These are phyloP conservation scores for Apostichopus parvimensis DNA, from an alignment of 35 echinoderm and acorn worm genomes.

Conservation along the genomic window DNA sequence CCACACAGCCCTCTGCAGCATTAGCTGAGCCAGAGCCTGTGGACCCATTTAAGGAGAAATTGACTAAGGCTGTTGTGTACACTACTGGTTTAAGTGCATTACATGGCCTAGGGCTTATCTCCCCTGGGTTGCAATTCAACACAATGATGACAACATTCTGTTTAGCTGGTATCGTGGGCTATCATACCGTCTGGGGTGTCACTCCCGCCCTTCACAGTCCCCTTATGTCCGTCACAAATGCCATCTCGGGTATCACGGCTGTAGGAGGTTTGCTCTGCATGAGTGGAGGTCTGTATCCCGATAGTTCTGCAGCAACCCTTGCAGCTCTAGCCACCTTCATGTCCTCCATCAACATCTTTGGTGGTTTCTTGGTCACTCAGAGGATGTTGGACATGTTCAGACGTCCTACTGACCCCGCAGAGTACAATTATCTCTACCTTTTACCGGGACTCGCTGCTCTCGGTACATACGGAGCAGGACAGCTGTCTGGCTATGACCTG, in stretches of 20 bases:
- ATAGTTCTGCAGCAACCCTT: slow-evolving; percentile 60
- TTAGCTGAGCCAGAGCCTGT: slow-evolving; percentile 48
- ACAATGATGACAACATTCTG: slow-evolving; percentile 94
- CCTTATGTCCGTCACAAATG: slow-evolving; percentile 98
- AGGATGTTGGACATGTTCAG: slow-evolving; percentile 99
- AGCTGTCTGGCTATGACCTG: slow-evolving; percentile 76
- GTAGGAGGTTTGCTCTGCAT: slow-evolving; percentile 95
- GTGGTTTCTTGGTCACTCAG: slow-evolving; percentile 92
- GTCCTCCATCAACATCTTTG: slow-evolving; percentile 99
- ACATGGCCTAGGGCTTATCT: slow-evolving; percentile 78
- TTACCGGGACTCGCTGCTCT: slow-evolving; percentile 70
- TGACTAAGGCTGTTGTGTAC: slow-evolving; percentile 74
- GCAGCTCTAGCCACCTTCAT: slow-evolving; percentile 91
- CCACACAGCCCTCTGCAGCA: slow-evolving; percentile 33
- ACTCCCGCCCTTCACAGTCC: slow-evolving; percentile 97
- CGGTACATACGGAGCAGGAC: slow-evolving; percentile 77
- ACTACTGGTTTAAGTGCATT: slow-evolving; percentile 71
- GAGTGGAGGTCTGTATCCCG: slow-evolving; percentile 85
- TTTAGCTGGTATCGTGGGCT: slow-evolving; percentile 91
- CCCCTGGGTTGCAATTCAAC: slow-evolving; percentile 82
- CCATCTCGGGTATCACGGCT: slow-evolving; percentile 98
- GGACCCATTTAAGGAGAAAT: slow-evolving; percentile 74
- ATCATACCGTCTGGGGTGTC: slow-evolving; percentile 91
- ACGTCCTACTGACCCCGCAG: slow-evolving; percentile 91
- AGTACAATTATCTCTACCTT: slow-evolving; percentile 88